These are phyloP conservation scores for Limnephilus marmoratus DNA, from an alignment of 2,888 invertebrate genomes.

Conservation along the genomic window DNA sequence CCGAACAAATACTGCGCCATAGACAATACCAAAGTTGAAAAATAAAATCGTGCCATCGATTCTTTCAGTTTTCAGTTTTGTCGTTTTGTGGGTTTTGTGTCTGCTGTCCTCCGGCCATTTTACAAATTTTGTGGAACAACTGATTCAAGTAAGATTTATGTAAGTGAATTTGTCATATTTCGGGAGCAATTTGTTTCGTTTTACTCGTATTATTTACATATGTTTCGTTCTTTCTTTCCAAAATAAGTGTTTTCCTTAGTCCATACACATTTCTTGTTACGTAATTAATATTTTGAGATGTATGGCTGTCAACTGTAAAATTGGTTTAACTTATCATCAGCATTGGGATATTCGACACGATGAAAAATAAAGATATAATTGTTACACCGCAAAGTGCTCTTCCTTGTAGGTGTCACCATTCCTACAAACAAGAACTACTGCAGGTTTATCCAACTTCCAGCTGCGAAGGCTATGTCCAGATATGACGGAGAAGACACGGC, in stretches of 20 bases:
- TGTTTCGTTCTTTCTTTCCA: conserved; percentile 21
- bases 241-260: not conserved
- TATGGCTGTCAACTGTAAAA: conserved; percentile 29
- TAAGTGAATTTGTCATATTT: conserved; percentile 32
- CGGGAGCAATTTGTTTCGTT: not conserved
- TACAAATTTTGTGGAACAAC: conserved; percentile 27
- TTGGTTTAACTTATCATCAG: conserved; percentile 29
- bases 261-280: conserved; percentile 14
- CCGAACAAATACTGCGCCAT: not conserved
- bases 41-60: conserved; percentile 31
- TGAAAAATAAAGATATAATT: conserved; percentile 61
- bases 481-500: conserved; percentile 68
- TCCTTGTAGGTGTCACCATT: conserved; percentile 82
- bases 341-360: conserved; percentile 55
- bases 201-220: not conserved
- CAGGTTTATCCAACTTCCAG: conserved; percentile 73
- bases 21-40: not conserved
- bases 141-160: conserved; percentile 16
- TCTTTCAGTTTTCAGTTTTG: not conserved
- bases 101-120: conserved; percentile 37
- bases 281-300: conserved; percentile 44
- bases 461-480: conserved; percentile 56
- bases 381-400: conserved; percentile 82
- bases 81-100: not conserved
- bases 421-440: conserved; percentile 78